phyloP scores from a whole-genome alignment of 2,113 vertebrate genomes.

The Melanostigma gelatinosum region DNA sequence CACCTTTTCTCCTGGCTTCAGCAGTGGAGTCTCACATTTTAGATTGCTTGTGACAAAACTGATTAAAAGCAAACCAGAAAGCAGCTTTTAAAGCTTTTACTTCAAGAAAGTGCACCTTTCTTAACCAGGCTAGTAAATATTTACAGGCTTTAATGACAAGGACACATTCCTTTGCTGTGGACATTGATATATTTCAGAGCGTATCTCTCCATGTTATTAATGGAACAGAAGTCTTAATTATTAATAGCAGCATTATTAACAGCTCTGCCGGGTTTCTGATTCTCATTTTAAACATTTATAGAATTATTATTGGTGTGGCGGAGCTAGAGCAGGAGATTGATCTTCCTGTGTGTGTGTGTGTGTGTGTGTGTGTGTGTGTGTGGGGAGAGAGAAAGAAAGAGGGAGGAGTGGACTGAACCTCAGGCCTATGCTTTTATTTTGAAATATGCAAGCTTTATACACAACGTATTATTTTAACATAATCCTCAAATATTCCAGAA shows the following conservation, averaged over 20 bases:
- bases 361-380: conserved; percentile 18
- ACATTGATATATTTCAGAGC: conserved; percentile 61
- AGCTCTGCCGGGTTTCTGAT: conserved; percentile 51
- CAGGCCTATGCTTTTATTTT: not conserved
- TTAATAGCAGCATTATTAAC: conserved; percentile 76
- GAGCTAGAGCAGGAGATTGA: conserved; percentile 62
- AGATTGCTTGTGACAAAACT: not conserved
- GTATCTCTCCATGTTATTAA: conserved; percentile 59
- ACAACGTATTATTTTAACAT: not conserved
- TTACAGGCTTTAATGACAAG: conserved; percentile 54
- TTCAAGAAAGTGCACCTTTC: conserved; percentile 2
- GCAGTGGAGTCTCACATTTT: not conserved
- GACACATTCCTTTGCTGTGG: conserved; percentile 45
- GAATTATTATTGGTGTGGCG: conserved; percentile 78
- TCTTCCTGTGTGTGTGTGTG: conserved; percentile 21
- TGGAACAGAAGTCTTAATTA: conserved; percentile 71
- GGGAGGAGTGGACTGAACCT: not conserved
- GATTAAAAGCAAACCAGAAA: conserved; percentile 20
- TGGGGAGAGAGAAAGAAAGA: not conserved
- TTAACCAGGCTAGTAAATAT: conserved; percentile 61
- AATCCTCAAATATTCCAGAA: not conserved
- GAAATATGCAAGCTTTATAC: not conserved
- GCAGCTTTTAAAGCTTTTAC: not conserved
- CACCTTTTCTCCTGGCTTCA: not conserved
- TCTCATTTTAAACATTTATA: conserved; percentile 79